A percentile compares a stretch with the other conserved stretches of the same genome.
Conservation (phyloP, 1,140 invertebrate genomes). For the Heliconius nattereri region DNA sequence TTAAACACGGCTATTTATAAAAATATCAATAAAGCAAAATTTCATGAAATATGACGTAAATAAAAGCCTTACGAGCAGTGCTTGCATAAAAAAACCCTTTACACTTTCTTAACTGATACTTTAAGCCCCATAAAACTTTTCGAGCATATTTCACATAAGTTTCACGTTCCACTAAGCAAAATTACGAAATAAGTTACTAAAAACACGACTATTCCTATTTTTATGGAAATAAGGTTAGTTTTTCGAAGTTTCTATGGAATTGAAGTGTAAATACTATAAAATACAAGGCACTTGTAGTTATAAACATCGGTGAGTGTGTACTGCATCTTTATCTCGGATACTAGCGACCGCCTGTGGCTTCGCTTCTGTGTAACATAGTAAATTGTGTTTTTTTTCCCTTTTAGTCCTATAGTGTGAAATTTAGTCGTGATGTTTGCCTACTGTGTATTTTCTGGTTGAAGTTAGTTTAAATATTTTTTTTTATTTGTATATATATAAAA, state of each 20-base stretch:
- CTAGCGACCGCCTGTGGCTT: conserved; percentile 41
- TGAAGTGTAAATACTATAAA: conserved; percentile 55
- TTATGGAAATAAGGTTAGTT: conserved; percentile 30
- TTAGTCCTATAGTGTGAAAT: conserved; percentile 18
- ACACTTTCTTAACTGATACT: conserved; percentile 67
- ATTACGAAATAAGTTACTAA: neutral
- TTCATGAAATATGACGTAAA: conserved; percentile 10
- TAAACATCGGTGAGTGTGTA: conserved; percentile 59
- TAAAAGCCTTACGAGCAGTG: conserved; percentile 40
- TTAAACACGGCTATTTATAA: neutral
- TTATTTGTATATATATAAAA: too few species aligned
- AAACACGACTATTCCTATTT: conserved; percentile 22
- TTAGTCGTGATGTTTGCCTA: conserved; percentile 17
- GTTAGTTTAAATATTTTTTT: too few species aligned
- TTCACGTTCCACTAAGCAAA: conserved; percentile 56
- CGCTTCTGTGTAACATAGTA: conserved; percentile 42
- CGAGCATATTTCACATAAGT: conserved; percentile 74
- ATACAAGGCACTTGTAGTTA: conserved; percentile 51
- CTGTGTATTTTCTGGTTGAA: neutral
- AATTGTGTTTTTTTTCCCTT: conserved; percentile 24
- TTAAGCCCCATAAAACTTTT: conserved; percentile 75
- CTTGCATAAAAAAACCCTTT: conserved; percentile 67
- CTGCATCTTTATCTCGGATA: conserved; percentile 38
- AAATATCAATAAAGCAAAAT: conserved; percentile 15
- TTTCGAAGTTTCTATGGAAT: conserved; percentile 34